Base-by-base conservation (phyloP, 2,888 invertebrate species). In the Pharmacophagus antenor region DNA sequence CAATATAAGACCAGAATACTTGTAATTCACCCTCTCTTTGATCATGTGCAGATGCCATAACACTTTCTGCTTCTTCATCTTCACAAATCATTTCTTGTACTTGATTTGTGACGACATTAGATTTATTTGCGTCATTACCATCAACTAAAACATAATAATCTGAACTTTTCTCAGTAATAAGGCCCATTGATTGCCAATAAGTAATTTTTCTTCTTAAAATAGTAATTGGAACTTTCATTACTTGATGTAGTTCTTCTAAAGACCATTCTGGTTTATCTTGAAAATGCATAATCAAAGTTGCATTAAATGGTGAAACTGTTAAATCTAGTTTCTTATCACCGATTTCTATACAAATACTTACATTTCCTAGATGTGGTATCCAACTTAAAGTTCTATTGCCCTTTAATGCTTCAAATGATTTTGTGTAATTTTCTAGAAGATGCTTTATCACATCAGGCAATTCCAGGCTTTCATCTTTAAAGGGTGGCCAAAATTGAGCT, bases 401-500 rank as follows among this genome's bases (percentile, higher is more conserved):
- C 82, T 96, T 97, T 54, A 98, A 91, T 0, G 95, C 94, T 84
- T 98, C 98, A 88, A 97, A 99, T 0, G 95, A 94, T 77, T 95
- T 95, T 0, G 98, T 98, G 74, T 97, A 99, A 56, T 93, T 93
- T 63, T 96, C 94, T 67, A 98, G 93, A 75, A 97, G 95, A 58
- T 93, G 92, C 73, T 95, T 94, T 50, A 98, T 94, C 73, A 93
- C 92, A 25, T 93, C 92, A 0, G 98, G 98, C 50, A 99, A 84
- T 75, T 97, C 95, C 18, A 99, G 88, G 68, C 95, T 96, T 84
- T 98, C 98, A 81, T 98, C 98, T 78, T 98, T 97, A 70, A 99
- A 98, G 8, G 96, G 94, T 0, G 99, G 99, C 99, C 99, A 99
- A 90, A 99, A 99, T 80, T 99, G 98, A 1, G 98, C 97, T 0